Evolutionary conservation across 2,797 vertebrate species (phyloP), one percentile per base, ranked within the genome.

Genomic region (Rousettus madagascariensis): DNA sequence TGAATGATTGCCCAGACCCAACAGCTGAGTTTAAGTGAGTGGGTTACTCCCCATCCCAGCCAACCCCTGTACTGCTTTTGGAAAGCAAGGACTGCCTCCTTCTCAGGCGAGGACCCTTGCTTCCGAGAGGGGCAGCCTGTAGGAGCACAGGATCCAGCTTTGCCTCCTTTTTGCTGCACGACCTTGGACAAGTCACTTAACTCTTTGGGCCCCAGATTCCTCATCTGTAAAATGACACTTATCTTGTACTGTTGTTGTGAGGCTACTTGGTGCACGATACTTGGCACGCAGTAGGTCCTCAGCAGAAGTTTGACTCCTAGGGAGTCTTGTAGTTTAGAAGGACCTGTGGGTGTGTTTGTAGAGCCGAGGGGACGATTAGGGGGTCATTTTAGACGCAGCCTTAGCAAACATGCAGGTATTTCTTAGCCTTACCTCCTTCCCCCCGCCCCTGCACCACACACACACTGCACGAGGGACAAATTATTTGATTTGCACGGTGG

Each of bases 391-490:
- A 33, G 87, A 63, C 33, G 7, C 30, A 49, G 12, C 41, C 26
- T n/a, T 30, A 36, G 82, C 53, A 46, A 5, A 15, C 30, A 22
- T 20, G 38, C 8, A 41, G 77, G 46, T 24, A 1, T 88, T 46
- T 57, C 46, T 83, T 1, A 6, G 43, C 41, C n/a, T 3, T n/a
- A 26, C 36, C 20, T 20, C 49, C 49, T 1, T 1, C 15, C 1
- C 4, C 5, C 49, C 15, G 6, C 6, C 41, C 41, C 7, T 2
- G 41, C 3, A 38, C 38, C 38, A 38, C 38, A 38, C 38, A 4
- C 38, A 38, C 38, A 7, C 38, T 11, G 17, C 0, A 0, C 0
- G 5, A 46, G 83, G 63, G 83, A 33, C 51, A 4, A 16, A 1
- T 15, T 3, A 9, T 66, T 66, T 61, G 33, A 26, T 66, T 38